Percentiles rank a stretch among this genome's conserved stretches.
Evolutionary conservation across 2,797 vertebrate species (phyloP).

Genomic region (Pachyuromys duprasi): DNA sequence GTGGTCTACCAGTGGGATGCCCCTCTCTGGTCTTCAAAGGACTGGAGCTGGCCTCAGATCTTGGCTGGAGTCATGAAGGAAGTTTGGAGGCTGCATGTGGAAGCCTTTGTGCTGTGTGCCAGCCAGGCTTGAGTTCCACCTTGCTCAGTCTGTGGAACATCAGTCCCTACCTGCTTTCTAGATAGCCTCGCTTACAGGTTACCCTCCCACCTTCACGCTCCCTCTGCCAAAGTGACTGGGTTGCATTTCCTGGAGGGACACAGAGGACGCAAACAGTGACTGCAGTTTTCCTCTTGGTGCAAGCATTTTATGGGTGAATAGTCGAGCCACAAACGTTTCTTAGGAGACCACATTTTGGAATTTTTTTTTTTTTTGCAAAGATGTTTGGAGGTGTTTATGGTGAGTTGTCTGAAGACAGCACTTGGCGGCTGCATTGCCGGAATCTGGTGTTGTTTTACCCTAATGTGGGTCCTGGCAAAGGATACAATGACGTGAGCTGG

Average conservation of each 20-base stretch:
- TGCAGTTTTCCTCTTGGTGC: not conserved
- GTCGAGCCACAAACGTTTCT: conserved; percentile 39
- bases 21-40: not conserved
- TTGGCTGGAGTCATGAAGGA: not conserved
- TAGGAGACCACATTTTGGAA: not conserved
- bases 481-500: not conserved
- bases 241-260: not conserved
- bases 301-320: not conserved
- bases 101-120: not conserved
- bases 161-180: not conserved
- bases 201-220: no score
- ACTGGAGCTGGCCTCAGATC: not conserved
- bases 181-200: not conserved
- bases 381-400: conserved; percentile 69
- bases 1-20: conserved; percentile 15
- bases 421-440: not conserved
- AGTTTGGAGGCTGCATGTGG: not conserved
- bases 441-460: conserved; percentile 55
- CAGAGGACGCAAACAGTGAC: not conserved
- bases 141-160: not conserved
- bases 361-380: conserved; percentile 68
- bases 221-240: no score
- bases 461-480: conserved; percentile 68
- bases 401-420: conserved; percentile 45
- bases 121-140: not conserved